Conservation (phyloP, 2,888 invertebrate genomes). For the Nebria brevicollis region DNA sequence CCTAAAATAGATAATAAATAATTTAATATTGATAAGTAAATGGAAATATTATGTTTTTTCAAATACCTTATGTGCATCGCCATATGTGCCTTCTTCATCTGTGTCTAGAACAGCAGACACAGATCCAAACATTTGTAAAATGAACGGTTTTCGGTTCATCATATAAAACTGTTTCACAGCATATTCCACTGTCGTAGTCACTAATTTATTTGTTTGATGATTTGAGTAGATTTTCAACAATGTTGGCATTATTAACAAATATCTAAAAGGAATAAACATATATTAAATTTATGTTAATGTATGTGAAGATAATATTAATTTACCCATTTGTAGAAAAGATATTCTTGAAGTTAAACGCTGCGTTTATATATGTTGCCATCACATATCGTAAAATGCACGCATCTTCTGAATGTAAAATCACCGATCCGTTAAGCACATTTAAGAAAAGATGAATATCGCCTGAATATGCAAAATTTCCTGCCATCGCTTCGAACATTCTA, state of each 20-base stretch:
- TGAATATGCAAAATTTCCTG: constrained; percentile 95
- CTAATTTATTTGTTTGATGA: constrained; percentile 95
- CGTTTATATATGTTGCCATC: constrained; percentile 97
- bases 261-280: constrained; percentile 66
- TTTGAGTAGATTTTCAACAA: constrained; percentile 96
- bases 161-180: constrained; percentile 98
- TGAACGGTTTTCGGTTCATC: constrained; percentile 97
- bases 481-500: constrained; percentile 98
- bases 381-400: constrained; percentile 94
- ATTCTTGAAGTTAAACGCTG: constrained; percentile 97
- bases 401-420: constrained; percentile 97
- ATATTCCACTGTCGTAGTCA: constrained; percentile 96
- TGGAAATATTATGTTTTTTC: too few species aligned
- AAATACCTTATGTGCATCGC: constrained; percentile 88
- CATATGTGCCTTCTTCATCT: constrained; percentile 85
- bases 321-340: constrained; percentile 97
- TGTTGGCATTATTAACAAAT: constrained; percentile 97
- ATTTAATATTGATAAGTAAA: too few species aligned
- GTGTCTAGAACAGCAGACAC: constrained; percentile 96
- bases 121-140: constrained; percentile 99
- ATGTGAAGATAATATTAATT: constrained; percentile 50
- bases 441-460: constrained; percentile 97
- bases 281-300: constrained; percentile 9
- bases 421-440: constrained; percentile 96
- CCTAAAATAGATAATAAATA: constrained; percentile 63